Conservation (phyloP, 2,113 vertebrate species). For the Cisticola juncidis region DNA sequence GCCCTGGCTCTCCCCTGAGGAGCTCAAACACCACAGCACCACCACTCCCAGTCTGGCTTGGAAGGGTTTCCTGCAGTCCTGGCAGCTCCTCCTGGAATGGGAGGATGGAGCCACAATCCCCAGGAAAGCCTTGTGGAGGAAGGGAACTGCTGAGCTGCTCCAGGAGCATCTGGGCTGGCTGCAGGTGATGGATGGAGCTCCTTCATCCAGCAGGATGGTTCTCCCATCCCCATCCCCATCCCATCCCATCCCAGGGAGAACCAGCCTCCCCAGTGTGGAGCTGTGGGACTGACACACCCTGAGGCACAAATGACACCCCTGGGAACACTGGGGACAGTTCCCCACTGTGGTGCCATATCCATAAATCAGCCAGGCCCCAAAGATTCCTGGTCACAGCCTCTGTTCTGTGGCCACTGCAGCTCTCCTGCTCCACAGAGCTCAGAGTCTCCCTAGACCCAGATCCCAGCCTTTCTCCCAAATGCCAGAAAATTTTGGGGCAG, state of each 20-base stretch:
- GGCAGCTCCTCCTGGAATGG: background rate
- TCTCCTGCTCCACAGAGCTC: background rate
- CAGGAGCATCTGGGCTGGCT: fast-evolving
- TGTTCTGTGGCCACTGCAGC: background rate
- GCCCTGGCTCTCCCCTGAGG: background rate
- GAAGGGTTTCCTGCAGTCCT: background rate
- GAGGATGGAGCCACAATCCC: background rate
- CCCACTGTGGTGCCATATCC: background rate
- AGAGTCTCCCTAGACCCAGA: background rate
- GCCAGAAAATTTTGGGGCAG: background rate
- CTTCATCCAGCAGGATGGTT: background rate
- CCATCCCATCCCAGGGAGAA: background rate
- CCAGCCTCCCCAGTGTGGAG: background rate
- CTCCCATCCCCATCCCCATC: background rate
- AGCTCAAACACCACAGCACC: background rate
- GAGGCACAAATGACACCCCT: background rate
- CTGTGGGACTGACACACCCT: fast-evolving
- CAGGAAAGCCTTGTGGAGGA: background rate
- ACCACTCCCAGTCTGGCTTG: background rate
- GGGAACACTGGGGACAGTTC: fast-evolving
- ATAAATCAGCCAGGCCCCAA: background rate
- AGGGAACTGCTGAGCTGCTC: background rate
- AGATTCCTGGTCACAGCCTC: background rate
- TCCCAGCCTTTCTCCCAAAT: background rate
- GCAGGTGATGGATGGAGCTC: background rate